Percentiles rank a stretch among this genome's conserved stretches.
Conservation (phyloP, 2,797 vertebrate genomes). For the Sebastes glaucus region DNA sequence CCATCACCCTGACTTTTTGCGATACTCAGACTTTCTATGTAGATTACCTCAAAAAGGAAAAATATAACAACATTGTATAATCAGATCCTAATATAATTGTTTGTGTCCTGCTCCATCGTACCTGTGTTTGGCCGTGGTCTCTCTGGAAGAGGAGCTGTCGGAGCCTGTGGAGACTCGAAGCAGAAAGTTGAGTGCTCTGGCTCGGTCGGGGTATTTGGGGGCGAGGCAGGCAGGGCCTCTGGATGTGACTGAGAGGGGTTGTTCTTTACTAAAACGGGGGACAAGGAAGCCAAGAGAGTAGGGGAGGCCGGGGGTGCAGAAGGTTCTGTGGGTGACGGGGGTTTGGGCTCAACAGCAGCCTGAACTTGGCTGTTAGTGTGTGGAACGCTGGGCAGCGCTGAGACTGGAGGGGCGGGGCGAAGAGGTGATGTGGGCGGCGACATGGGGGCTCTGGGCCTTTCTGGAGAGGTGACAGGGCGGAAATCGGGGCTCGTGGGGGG, state of each 20-base stretch:
- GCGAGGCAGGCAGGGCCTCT: slow-evolving; percentile 27
- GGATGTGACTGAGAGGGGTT: slow-evolving; percentile 17
- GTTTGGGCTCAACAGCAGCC: slow-evolving; percentile 31
- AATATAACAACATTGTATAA: not conserved
- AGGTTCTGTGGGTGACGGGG: slow-evolving; percentile 50
- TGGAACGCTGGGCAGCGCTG: slow-evolving; percentile 43
- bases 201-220: slow-evolving; percentile 35
- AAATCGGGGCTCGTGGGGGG: slow-evolving; percentile 74
- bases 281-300: slow-evolving; percentile 53
- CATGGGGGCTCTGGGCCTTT: slow-evolving; percentile 38
- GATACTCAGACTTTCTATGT: not conserved
- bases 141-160: slow-evolving; percentile 55
- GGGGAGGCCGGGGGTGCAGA: slow-evolving; percentile 70
- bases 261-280: slow-evolving; percentile 19
- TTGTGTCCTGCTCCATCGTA: slow-evolving; percentile 33
- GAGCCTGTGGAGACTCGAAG: slow-evolving; percentile 60
- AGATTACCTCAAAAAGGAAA: not conserved
- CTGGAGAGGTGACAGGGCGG: slow-evolving; percentile 60
- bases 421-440: slow-evolving; percentile 68
- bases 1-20: not conserved
- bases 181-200: slow-evolving; percentile 34
- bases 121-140: slow-evolving; percentile 66
- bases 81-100: not conserved
- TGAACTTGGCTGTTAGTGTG: slow-evolving; percentile 34
- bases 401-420: slow-evolving; percentile 42